These are phyloP conservation scores for Acromyrmex charruanus DNA, from an alignment of 1,140 invertebrate species.

Conservation along the genomic window DNA sequence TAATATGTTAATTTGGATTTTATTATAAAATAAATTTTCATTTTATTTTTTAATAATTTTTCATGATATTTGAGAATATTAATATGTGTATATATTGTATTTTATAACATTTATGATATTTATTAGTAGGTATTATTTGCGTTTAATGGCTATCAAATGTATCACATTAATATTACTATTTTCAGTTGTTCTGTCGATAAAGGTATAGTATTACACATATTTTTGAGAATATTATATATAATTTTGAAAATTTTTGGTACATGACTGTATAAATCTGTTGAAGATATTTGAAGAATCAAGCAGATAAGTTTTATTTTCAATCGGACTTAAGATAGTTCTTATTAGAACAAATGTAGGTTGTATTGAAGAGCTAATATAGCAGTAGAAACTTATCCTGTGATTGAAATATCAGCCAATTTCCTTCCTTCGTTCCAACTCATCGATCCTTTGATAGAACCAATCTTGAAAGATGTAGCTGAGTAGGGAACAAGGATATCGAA, in stretches of 20 bases:
- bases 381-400: conserved; percentile 58
- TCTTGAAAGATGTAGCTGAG: conserved; percentile 11
- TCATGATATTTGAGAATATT: background rate
- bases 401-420: conserved; percentile 60
- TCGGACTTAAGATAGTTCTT: conserved; percentile 7
- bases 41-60: conserved; percentile 5
- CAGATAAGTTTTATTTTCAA: conserved; percentile 4
- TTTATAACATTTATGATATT: conserved; percentile 6
- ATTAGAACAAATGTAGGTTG: conserved; percentile 19
- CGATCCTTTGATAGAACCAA: conserved; percentile 25
- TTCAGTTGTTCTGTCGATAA: background rate
- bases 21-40: background rate
- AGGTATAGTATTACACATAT: background rate
- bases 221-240: background rate
- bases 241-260: background rate
- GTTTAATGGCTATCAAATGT: background rate
- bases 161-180: background rate
- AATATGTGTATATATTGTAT: background rate
- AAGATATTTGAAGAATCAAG: background rate
- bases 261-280: background rate
- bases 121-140: background rate
- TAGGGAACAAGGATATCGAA: conserved; percentile 29
- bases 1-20: background rate
- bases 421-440: conserved; percentile 23
- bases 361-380: conserved; percentile 40